These are phyloP conservation scores for Eulemur coronatus DNA, from an alignment of 2,797 vertebrate species.

Conservation along the genomic window DNA sequence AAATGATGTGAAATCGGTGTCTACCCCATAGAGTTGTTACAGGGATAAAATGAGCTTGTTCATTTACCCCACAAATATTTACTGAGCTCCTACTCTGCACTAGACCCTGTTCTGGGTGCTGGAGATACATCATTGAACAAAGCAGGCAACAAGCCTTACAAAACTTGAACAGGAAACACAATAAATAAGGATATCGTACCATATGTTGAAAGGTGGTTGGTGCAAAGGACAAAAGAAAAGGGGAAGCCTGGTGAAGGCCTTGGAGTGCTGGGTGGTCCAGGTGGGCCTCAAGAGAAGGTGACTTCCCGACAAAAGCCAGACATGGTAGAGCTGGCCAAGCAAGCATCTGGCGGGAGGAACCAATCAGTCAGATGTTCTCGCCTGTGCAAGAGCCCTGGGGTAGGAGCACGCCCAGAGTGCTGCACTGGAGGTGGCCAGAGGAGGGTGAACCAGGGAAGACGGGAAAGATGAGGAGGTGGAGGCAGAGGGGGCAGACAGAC, in stretches of 20 bases:
- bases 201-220: neutral
- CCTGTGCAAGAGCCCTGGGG: neutral
- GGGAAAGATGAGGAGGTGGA: neutral
- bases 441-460: neutral
- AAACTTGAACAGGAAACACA: neutral
- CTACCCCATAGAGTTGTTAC: neutral
- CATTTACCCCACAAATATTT: neutral
- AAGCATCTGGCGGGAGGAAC: neutral
- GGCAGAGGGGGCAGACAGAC: no score
- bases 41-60: neutral
- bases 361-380: no score
- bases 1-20: neutral
- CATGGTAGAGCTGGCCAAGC: neutral
- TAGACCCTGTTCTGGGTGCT: neutral
- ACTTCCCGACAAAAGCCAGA: neutral
- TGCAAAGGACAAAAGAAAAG: neutral
- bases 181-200: neutral
- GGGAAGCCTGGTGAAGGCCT: neutral
- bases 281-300: neutral
- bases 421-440: no score
- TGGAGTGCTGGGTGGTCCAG: neutral
- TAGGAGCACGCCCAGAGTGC: neutral
- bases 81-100: neutral
- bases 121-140: neutral
- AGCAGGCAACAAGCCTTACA: neutral